Percentiles rank a stretch among this genome's conserved stretches.
phyloP scores from a whole-genome alignment of 30 jellyfish, hydroid and myxozoan species.

The Turritopsis dohrnii region DNA sequence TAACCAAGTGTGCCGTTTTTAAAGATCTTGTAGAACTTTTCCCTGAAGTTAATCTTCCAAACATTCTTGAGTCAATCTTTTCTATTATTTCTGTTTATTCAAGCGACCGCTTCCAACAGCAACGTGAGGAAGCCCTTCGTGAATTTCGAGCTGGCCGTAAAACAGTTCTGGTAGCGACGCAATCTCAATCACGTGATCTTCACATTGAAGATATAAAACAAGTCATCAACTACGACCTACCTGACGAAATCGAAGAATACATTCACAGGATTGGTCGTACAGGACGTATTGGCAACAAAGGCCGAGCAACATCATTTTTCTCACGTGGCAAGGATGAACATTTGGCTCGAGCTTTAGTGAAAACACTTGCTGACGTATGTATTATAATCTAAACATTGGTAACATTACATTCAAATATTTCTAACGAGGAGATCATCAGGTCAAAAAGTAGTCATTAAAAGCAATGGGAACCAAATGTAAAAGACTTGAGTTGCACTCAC shows the following conservation, averaged over 20 bases:
- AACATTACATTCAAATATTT: too few species aligned
- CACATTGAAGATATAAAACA: conserved; percentile 93
- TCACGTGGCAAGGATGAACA: conserved; percentile 84
- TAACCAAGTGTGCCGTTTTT: too few species aligned
- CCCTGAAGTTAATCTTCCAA: too few species aligned
- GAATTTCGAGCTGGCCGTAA: conserved; percentile 81
- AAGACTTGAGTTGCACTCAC: too few species aligned
- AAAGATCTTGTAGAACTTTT: too few species aligned
- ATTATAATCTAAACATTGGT: too few species aligned
- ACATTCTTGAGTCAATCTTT: not conserved
- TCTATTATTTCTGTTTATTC: not conserved
- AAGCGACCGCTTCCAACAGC: conserved; percentile 98
- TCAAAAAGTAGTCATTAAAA: too few species aligned
- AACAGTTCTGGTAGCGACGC: conserved; percentile 91
- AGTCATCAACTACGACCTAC: conserved; percentile 91
- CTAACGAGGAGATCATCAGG: too few species aligned
- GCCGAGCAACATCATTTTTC: conserved; percentile 89
- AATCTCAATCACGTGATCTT: conserved; percentile 98
- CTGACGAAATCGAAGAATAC: conserved; percentile 90
- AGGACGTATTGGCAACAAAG: conserved; percentile 97
- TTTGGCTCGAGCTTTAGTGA: conserved; percentile 80
- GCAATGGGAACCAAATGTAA: too few species aligned
- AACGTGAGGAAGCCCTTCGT: conserved; percentile 95
- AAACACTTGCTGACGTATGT: conserved; percentile 88
- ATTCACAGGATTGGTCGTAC: conserved; percentile 99